Percentiles rank a stretch among this genome's conserved stretches.
These are phyloP conservation scores for Todiramphus chloris DNA, from an alignment of 2,113 vertebrate species.

Conservation along the genomic window DNA sequence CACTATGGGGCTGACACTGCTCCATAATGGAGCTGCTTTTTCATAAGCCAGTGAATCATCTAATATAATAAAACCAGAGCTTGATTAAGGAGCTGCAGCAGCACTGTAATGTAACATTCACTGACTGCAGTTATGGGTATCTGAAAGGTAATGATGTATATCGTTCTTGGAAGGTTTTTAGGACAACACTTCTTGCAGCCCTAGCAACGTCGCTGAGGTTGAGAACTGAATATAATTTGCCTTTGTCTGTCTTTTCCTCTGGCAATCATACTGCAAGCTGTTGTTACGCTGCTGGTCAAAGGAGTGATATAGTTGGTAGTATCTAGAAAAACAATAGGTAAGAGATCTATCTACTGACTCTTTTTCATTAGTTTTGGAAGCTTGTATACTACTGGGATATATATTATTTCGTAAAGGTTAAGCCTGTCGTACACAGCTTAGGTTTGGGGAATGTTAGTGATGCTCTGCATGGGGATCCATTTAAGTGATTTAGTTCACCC, in stretches of 20 bases:
- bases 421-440: not conserved
- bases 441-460: not conserved
- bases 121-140: not conserved
- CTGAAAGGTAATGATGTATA: not conserved
- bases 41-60: not conserved
- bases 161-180: not conserved
- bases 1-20: not conserved
- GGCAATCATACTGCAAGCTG: not conserved
- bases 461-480: not conserved
- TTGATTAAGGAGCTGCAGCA: slow-evolving; percentile 1
- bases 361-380: not conserved
- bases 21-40: slow-evolving; percentile 7
- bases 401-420: not conserved
- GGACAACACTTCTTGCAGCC: not conserved
- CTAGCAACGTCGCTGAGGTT: not conserved
- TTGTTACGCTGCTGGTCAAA: not conserved
- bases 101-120: not conserved
- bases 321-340: not conserved
- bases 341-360: not conserved
- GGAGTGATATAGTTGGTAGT: not conserved
- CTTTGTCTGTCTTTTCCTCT: not conserved
- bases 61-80: slow-evolving; percentile 4
- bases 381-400: not conserved
- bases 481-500: not conserved
- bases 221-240: not conserved